Evolutionary conservation across 1,140 invertebrate species (phyloP).

Genomic region (Portunus trituberculatus): DNA sequence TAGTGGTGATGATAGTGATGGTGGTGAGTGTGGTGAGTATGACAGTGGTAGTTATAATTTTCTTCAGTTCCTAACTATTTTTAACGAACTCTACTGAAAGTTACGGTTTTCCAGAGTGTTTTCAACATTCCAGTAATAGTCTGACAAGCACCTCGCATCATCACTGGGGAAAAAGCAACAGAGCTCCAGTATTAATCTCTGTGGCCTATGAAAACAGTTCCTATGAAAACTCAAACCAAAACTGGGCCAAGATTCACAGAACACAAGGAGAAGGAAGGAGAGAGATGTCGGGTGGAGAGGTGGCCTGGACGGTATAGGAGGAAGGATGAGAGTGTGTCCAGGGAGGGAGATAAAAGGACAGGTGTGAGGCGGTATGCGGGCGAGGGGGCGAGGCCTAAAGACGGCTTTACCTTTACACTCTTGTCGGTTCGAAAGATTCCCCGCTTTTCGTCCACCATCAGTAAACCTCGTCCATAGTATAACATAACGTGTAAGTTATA

Average conservation of each 20-base stretch:
- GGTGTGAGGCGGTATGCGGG: background rate
- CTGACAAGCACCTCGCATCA: too few relatives aligned
- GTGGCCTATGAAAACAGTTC: too few relatives aligned
- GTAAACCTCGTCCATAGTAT: too few relatives aligned
- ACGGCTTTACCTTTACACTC: background rate
- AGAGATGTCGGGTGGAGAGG: background rate
- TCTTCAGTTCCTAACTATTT: background rate
- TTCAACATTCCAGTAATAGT: background rate
- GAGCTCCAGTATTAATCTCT: too few relatives aligned
- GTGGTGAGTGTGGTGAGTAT: background rate
- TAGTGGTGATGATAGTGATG: background rate
- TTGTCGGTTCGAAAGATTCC: too few relatives aligned
- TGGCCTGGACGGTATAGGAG: background rate
- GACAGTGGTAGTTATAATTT: too few relatives aligned
- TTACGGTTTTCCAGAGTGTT: too few relatives aligned
- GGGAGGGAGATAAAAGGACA: background rate
- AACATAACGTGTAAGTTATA: too few relatives aligned
- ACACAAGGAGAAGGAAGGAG: constrained; percentile 5
- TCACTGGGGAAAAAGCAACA: too few relatives aligned
- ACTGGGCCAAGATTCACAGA: too few relatives aligned
- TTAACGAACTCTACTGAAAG: background rate
- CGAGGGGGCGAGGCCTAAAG: background rate
- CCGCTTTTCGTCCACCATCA: too few relatives aligned
- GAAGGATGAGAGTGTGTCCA: background rate
- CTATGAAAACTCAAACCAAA: too few relatives aligned